These are phyloP conservation scores for Rhyzopertha dominica DNA, from an alignment of 1,140 invertebrate genomes.

Conservation along the genomic window DNA sequence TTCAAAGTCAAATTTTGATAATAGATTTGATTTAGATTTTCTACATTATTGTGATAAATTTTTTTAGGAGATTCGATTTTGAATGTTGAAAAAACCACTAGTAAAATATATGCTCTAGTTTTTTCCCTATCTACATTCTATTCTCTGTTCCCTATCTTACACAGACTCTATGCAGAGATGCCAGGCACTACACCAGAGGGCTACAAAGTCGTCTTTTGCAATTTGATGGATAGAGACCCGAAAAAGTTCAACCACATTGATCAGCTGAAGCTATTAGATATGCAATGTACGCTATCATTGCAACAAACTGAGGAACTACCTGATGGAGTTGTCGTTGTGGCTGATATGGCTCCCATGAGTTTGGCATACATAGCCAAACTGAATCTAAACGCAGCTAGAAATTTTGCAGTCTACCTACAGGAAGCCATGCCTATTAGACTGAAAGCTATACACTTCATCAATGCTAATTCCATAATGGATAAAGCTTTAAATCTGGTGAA, in stretches of 20 bases:
- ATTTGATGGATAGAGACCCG: conserved; percentile 52
- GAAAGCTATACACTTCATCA: conserved; percentile 63
- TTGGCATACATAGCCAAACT: conserved; percentile 57
- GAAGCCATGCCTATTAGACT: conserved; percentile 52
- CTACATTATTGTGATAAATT: too few species aligned
- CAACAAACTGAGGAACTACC: conserved; percentile 48
- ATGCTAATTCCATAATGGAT: conserved; percentile 63
- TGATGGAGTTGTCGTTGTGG: conserved; percentile 54
- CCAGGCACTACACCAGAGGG: conserved; percentile 51
- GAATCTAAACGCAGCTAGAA: conserved; percentile 55
- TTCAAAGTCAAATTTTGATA: too few species aligned
- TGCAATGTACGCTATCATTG: conserved; percentile 54
- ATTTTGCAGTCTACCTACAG: conserved; percentile 59
- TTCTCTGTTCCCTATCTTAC: too few species aligned
- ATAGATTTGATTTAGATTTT: too few species aligned
- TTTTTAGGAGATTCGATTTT: neutral
- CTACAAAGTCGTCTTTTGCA: conserved; percentile 50
- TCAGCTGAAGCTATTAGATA: conserved; percentile 49
- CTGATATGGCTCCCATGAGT: conserved; percentile 55
- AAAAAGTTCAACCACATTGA: conserved; percentile 54
- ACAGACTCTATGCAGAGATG: conserved; percentile 37
- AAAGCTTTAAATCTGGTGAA: conserved; percentile 61
- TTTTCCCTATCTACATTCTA: neutral
- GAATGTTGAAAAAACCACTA: neutral
- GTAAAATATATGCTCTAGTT: neutral